Conservation (phyloP, 2,113 vertebrate species). For the Hippocampus zosterae region DNA sequence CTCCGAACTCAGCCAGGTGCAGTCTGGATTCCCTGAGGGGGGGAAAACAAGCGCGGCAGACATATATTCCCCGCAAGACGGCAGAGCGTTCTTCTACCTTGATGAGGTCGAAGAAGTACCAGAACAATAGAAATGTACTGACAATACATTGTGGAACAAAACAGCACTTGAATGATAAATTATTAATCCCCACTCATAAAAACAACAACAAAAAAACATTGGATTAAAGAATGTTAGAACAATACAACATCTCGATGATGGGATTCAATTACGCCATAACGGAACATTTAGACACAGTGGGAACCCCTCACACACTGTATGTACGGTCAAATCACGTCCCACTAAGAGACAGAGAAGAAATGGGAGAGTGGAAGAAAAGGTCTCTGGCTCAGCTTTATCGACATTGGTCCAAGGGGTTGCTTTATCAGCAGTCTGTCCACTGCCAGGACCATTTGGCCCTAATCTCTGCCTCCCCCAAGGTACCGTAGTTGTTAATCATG, state of each 20-base stretch:
- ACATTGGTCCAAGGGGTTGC: conserved; percentile 43
- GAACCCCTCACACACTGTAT: neutral
- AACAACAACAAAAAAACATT: neutral
- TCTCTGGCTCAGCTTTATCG: conserved; percentile 40
- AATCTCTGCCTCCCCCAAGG: conserved; percentile 28
- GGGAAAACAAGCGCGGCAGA: conserved; percentile 20
- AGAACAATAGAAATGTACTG: conserved; percentile 28
- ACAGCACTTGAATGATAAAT: conserved; percentile 16
- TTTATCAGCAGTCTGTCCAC: conserved; percentile 33
- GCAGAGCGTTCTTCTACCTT: conserved; percentile 14
- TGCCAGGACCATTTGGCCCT: conserved; percentile 18
- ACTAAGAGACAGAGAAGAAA: neutral
- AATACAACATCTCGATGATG: conserved; percentile 3
- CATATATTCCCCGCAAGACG: conserved; percentile 25
- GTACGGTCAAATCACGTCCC: neutral
- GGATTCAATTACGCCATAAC: conserved; percentile 3
- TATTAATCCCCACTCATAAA: conserved; percentile 5
- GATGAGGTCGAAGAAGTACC: neutral
- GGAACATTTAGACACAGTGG: neutral
- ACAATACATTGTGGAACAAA: conserved; percentile 25
- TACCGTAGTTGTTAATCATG: conserved; percentile 16
- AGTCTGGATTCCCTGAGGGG: conserved; percentile 54
- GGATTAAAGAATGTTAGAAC: conserved; percentile 2
- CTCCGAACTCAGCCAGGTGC: conserved; percentile 36
- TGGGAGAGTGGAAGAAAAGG: conserved; percentile 25